Evolutionary conservation across 2,113 vertebrate species (phyloP).

Genomic region (Cacatua alba): DNA sequence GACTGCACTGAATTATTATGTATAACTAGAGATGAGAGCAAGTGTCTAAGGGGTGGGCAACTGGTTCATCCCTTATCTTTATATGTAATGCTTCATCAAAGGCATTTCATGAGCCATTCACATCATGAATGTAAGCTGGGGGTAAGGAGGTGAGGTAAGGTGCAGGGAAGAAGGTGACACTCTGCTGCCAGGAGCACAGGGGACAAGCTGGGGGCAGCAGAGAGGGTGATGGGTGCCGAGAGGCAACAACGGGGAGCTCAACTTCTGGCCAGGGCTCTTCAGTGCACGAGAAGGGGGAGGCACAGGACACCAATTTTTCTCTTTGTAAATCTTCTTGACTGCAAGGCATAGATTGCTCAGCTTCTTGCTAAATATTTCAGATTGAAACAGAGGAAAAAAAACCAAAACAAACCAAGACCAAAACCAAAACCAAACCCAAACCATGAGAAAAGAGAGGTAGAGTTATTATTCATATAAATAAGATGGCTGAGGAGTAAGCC

Average conservation of each 20-base stretch:
- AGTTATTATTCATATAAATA: neutral
- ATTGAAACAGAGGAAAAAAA: neutral
- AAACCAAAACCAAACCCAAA: neutral
- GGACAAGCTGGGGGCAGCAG: accelerated
- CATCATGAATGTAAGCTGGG: neutral
- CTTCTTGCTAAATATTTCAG: neutral
- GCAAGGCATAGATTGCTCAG: neutral
- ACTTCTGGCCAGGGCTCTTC: neutral
- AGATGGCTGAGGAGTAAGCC: neutral
- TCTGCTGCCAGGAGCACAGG: neutral
- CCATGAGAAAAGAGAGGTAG: neutral
- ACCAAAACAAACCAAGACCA: too few relatives aligned
- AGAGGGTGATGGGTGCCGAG: accelerated
- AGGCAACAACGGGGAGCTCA: neutral
- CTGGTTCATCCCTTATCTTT: neutral
- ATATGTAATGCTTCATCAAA: neutral
- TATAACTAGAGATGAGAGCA: constrained; percentile 44
- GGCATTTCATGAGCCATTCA: neutral
- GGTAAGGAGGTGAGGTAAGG: neutral
- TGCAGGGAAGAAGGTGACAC: neutral
- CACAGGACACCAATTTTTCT: neutral
- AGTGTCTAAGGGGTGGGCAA: neutral
- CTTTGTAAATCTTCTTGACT: neutral
- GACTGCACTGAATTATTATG: constrained; percentile 56
- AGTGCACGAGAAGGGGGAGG: neutral